Base-by-base conservation (phyloP, 2,113 vertebrate species). In the Tursiops truncatus region DNA sequence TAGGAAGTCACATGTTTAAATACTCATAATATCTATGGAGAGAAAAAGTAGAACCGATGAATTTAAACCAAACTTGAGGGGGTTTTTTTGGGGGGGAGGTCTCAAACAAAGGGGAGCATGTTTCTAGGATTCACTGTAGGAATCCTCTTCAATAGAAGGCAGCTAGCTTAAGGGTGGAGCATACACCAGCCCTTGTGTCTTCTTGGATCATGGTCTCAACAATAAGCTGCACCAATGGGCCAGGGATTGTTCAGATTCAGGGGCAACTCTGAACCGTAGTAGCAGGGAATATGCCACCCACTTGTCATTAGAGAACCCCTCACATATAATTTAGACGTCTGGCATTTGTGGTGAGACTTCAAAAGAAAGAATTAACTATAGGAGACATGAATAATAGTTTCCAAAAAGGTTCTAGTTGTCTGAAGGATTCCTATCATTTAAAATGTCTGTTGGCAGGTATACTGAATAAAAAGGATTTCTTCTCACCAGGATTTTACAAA, bases 351-450 rank as follows among this genome's bases (percentile, higher is more conserved):
- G 18, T 80, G 31, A 83, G 25, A 50, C 18, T 73, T 90, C 41
- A 83, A 31, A 2, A 94, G 41, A 53, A 96, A 58, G 28, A 88
- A 92, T 14, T 60, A 65, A 63, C 50, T 86, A 14, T 20, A 47
- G 18, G 26, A 83, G 33, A 60, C 79, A 14, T 63, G 80, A 63
- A 65, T 13, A 50, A 20, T 76, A 65, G 74, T 86, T 95, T 96
- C 21, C 10, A 62, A 80, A 73, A 94, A 82, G 11, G 13, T 67
- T 79, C n/a, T 31, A 77, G 79, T 28, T 90, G 25, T 26, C 41
- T 88, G 25, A 74, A 94, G 91, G 74, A 83, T 83, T 81, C 38
- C 44, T 84, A 15, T 47, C n/a, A 62, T 80, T 97, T 91, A 86
- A 95, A 92, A 92, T 93, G 15, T 31, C 44, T 86, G 1, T 68